Evolutionary conservation across 2,888 invertebrate species (phyloP).

Genomic region (Hydriomena furcata): DNA sequence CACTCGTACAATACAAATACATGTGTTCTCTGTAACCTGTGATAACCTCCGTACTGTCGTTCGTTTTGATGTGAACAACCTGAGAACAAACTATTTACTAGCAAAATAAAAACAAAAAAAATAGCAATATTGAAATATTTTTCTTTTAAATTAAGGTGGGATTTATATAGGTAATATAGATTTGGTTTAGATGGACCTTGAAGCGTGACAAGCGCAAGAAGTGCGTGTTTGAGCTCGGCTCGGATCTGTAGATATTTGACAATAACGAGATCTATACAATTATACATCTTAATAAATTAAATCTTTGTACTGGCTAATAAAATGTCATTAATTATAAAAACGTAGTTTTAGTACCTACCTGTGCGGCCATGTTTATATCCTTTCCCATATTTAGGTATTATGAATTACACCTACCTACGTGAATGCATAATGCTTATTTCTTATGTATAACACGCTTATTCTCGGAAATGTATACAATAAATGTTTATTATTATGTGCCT

Average conservation of each 20-base stretch:
- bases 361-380: slow-evolving; percentile 15
- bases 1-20: slow-evolving; percentile 4
- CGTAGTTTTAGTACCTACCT: too few relatives aligned
- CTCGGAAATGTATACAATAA: slow-evolving; percentile 24
- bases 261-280: too few relatives aligned
- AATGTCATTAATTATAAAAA: too few relatives aligned
- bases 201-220: too few relatives aligned
- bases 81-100: not conserved
- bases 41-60: slow-evolving; percentile 8
- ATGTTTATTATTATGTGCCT: too few relatives aligned
- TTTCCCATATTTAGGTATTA: slow-evolving; percentile 27
- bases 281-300: too few relatives aligned
- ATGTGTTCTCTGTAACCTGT: slow-evolving; percentile 15
- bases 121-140: not conserved
- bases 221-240: too few relatives aligned
- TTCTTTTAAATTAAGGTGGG: too few relatives aligned
- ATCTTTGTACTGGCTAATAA: too few relatives aligned
- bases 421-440: slow-evolving; percentile 40
- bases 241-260: too few relatives aligned
- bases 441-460: slow-evolving; percentile 27
- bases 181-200: too few relatives aligned
- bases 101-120: not conserved
- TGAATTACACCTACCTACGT: slow-evolving; percentile 41
- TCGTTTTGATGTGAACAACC: slow-evolving; percentile 8
- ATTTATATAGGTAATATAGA: too few relatives aligned